Evolutionary conservation across 2,888 invertebrate genomes (phyloP), one percentile per base, ranked within the genome.

Genomic region (Cheilosia vulpina): DNA sequence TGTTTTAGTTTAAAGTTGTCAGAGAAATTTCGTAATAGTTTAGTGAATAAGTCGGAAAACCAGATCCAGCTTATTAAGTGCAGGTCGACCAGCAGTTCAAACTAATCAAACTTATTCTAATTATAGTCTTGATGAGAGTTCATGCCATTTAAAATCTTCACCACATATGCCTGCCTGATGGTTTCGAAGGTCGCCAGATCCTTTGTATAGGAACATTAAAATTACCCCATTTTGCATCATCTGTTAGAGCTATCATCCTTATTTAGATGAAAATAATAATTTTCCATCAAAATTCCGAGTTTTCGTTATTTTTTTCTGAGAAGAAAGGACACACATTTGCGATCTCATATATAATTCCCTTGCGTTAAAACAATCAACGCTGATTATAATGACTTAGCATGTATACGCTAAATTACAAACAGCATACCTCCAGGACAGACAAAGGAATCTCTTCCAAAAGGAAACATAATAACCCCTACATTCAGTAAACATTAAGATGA

Each of bases 361-460:
- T 34, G n/a, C 17, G 43, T 60, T 50, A 62, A 79, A 63, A 58
- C 75, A 84, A 84, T 84, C 76, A 80, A 73, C 68, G 69, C 60
- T 76, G 66, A 66, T 80, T 80, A 75, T 80, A 60, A 84, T 47
- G 71, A 69, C 75, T 76, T 66, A 76, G 71, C 76, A 71, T 75
- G 69, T 34, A 19, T 50, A 62, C 69, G 57, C 21, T 53, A 68
- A 52, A 73, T 83, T 75, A 50, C 55, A 80, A 69, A 38, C 84
- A 80, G 24, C 27, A 17, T 43, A 19, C 34, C 15, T 7, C 21
- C 13, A 11, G 21, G 4, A 58, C 21, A 38, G 41, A 72, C 50
- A 38, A 50, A 5, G 17, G 41, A 58, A 72, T 27, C 41, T 11
- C 17, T 4, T 19, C 3, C 45, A 34, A 45, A 45, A 58, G 19